phyloP scores from a whole-genome alignment of 2,113 vertebrate species.

The Hydropotes inermis region DNA sequence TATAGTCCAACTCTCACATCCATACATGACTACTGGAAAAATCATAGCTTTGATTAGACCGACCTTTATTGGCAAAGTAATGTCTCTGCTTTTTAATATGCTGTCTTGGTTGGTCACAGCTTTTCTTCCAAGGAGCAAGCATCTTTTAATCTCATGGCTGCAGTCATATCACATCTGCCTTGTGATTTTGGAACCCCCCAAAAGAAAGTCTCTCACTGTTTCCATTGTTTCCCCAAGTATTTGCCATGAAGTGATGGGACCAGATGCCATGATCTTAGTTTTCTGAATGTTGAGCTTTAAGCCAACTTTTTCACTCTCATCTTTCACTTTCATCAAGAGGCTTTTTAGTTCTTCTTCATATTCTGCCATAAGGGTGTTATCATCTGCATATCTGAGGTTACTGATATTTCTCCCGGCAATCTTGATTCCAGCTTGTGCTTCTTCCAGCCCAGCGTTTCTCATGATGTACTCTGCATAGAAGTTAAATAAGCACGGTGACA shows the following conservation, averaged over 20 bases:
- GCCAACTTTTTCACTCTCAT: no score
- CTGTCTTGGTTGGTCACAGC: background rate
- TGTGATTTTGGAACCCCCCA: background rate
- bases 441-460: background rate
- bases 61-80: background rate
- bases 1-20: background rate
- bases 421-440: background rate
- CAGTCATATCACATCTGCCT: background rate
- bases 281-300: background rate
- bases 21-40: background rate
- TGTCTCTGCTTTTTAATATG: background rate
- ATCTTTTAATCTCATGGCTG: background rate
- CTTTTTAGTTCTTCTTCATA: background rate
- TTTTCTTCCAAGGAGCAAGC: background rate
- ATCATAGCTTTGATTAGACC: fast-evolving
- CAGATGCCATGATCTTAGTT: background rate
- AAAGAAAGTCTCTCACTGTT: background rate
- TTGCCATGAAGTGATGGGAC: background rate
- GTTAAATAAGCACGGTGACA: background rate
- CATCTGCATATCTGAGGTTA: background rate
- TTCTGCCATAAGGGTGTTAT: background rate
- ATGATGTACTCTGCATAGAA: background rate
- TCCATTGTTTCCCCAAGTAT: background rate
- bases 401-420: background rate
- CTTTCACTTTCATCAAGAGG: background rate